Percentiles rank a stretch among this genome's conserved stretches.
These are phyloP conservation scores for Thoracochromis brauschi DNA, from an alignment of 2,113 vertebrate genomes.

Conservation along the genomic window DNA sequence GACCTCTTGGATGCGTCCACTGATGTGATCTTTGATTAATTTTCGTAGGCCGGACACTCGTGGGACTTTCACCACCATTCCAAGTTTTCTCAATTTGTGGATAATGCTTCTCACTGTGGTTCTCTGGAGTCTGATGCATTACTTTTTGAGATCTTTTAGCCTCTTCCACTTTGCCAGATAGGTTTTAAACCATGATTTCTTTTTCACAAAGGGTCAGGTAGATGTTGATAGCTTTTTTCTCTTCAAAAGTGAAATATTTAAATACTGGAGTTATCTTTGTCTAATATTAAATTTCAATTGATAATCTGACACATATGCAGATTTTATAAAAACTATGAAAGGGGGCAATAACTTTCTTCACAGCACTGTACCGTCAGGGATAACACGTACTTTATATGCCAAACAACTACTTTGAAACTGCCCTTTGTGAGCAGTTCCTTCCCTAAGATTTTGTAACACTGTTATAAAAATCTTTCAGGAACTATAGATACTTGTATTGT, in stretches of 20 bases:
- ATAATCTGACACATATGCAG: background rate
- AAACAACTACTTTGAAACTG: background rate
- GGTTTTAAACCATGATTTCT: background rate
- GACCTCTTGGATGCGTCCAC: background rate
- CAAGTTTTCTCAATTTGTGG: background rate
- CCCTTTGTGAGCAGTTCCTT: background rate
- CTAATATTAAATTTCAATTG: background rate
- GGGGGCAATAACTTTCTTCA: background rate
- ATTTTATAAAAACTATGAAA: background rate
- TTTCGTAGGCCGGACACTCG: rapidly evolving
- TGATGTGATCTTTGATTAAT: background rate
- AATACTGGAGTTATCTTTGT: background rate
- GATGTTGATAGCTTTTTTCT: rapidly evolving
- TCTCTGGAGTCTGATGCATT: background rate
- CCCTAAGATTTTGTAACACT: background rate
- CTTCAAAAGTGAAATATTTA: background rate
- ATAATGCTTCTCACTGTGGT: rapidly evolving
- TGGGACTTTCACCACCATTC: background rate
- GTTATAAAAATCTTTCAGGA: background rate
- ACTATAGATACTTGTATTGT: background rate
- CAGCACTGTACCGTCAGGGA: background rate
- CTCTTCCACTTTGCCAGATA: background rate
- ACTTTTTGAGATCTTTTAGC: background rate
- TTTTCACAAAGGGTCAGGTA: background rate
- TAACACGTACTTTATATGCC: background rate